Evolutionary conservation across 1,140 invertebrate species (phyloP).

Genomic region (Drosophila varians): DNA sequence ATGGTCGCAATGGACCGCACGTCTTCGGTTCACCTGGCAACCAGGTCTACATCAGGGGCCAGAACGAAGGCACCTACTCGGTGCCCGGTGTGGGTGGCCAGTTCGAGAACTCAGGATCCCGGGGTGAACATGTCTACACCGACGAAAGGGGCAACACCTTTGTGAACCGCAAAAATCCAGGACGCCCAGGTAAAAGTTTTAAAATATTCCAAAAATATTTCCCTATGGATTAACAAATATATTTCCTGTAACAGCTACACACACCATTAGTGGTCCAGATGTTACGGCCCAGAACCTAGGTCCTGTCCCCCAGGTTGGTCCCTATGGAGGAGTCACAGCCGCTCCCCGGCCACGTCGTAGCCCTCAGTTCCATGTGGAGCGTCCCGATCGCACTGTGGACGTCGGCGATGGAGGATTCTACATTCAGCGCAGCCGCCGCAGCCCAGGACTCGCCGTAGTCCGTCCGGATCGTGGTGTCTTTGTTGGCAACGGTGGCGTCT

Average conservation of each 20-base stretch:
- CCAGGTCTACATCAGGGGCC: conserved; percentile 57
- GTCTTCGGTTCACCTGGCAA: conserved; percentile 47
- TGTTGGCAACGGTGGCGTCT: conserved; percentile 4
- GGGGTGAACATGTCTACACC: conserved; percentile 41
- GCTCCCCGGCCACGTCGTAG: neutral
- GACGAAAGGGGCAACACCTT: conserved; percentile 52
- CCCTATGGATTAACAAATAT: neutral
- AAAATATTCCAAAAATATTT: neutral
- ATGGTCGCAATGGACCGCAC: conserved; percentile 52
- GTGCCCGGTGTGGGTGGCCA: conserved; percentile 49
- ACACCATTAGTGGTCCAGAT: conserved; percentile 38
- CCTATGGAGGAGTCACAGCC: neutral
- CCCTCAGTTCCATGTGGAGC: conserved; percentile 16
- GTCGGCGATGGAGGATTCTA: conserved; percentile 9
- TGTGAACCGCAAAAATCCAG: conserved; percentile 31
- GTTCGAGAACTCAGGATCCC: conserved; percentile 30
- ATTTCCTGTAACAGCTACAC: conserved; percentile 9
- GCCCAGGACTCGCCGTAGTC: conserved; percentile 1
- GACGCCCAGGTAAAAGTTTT: conserved; percentile 10
- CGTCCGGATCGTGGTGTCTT: conserved; percentile 24
- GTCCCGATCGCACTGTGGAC: conserved; percentile 18
- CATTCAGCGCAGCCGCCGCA: conserved; percentile 3
- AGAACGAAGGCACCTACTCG: conserved; percentile 42
- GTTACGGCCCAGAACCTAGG: conserved; percentile 25
- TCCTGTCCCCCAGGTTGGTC: neutral